Percentiles rank a stretch among this genome's conserved stretches.
These are phyloP conservation scores for Hoplodrina blanda DNA, from an alignment of 2,888 invertebrate species.

Conservation along the genomic window DNA sequence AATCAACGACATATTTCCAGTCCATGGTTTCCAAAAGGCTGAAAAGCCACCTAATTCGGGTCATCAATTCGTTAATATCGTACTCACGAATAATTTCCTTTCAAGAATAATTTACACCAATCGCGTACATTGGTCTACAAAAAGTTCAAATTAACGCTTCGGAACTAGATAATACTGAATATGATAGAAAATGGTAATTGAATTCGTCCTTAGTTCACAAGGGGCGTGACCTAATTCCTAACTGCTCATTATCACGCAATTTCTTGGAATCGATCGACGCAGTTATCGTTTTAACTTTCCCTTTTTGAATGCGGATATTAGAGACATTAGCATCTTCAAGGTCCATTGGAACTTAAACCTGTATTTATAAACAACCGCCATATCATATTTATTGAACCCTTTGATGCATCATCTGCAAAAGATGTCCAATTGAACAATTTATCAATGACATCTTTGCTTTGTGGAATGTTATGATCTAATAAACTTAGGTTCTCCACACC, in stretches of 20 bases:
- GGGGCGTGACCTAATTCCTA: slow-evolving; percentile 55
- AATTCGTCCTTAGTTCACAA: slow-evolving; percentile 54
- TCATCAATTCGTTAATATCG: slow-evolving; percentile 17
- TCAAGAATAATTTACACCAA: slow-evolving; percentile 10
- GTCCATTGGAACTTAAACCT: slow-evolving; percentile 1
- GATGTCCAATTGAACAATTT: neutral
- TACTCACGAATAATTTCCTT: slow-evolving; percentile 22
- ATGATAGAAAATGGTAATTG: slow-evolving; percentile 57
- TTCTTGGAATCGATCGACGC: slow-evolving; percentile 51
- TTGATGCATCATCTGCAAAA: neutral
- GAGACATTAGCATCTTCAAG: slow-evolving; percentile 42
- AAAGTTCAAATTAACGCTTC: slow-evolving; percentile 54
- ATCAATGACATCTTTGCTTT: neutral
- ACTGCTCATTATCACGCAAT: slow-evolving; percentile 56
- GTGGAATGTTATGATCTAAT: neutral
- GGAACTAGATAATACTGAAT: slow-evolving; percentile 37
- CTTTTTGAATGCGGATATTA: slow-evolving; percentile 46
- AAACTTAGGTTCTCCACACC: neutral
- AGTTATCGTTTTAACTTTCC: slow-evolving; percentile 47
- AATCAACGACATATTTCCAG: neutral
- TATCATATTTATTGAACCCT: neutral
- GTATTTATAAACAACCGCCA: neutral
- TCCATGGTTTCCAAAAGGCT: neutral
- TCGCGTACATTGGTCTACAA: slow-evolving; percentile 55
- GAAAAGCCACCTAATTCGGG: slow-evolving; percentile 23